phyloP scores from a whole-genome alignment of 2,888 invertebrate species.

The Prosopocoilus inquinatus region DNA sequence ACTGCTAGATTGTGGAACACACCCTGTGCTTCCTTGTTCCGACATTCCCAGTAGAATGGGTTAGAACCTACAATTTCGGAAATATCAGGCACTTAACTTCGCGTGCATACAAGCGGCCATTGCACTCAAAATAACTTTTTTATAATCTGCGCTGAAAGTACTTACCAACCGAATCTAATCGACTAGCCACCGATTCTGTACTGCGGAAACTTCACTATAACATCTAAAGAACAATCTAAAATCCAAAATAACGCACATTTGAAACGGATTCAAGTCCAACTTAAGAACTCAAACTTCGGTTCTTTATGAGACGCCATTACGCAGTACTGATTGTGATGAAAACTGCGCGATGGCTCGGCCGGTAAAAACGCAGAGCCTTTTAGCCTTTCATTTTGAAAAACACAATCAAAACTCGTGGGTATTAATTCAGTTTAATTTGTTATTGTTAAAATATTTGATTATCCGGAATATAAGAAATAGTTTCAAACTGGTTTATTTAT shows the following conservation, averaged over 20 bases:
- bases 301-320: conserved; percentile 17
- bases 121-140: conserved; percentile 18
- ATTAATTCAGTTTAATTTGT: too few species aligned
- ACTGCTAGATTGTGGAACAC: conserved; percentile 50
- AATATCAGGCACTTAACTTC: conserved; percentile 12
- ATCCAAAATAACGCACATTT: conserved; percentile 14
- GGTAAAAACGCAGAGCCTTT: too few species aligned
- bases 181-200: conserved; percentile 9
- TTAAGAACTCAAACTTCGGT: conserved; percentile 17
- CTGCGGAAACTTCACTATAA: conserved; percentile 13
- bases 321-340: not conserved
- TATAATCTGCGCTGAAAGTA: conserved; percentile 1
- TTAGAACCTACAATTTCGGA: conserved; percentile 9
- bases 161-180: conserved; percentile 12
- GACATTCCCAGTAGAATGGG: conserved; percentile 34
- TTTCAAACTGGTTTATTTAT: too few species aligned
- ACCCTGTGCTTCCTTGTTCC: conserved; percentile 32
- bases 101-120: conserved; percentile 16
- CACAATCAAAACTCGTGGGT: too few species aligned
- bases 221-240: conserved; percentile 8
- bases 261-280: conserved; percentile 18
- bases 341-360: too few species aligned
- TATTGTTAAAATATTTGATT: too few species aligned
- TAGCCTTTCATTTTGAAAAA: too few species aligned
- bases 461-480: too few species aligned